Evolutionary conservation across 2,797 vertebrate genomes (phyloP).

Genomic region (Poecile montanus): DNA sequence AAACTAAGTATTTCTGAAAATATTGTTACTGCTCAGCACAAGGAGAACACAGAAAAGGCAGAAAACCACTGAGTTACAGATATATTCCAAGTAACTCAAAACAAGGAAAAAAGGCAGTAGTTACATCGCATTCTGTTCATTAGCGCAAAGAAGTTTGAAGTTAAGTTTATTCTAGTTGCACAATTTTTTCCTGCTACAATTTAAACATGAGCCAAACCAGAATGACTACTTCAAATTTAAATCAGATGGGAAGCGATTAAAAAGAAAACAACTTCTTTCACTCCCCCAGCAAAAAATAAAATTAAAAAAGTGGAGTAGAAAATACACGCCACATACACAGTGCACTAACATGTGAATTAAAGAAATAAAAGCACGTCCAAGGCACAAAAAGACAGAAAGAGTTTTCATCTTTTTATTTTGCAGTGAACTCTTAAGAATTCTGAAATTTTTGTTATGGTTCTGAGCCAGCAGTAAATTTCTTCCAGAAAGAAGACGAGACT

Average conservation of each 20-base stretch:
- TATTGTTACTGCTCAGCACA: background rate
- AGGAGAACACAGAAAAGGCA: background rate
- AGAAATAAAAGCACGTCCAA: background rate
- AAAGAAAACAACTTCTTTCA: conserved; percentile 6
- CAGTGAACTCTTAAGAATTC: background rate
- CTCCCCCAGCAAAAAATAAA: background rate
- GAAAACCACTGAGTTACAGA: background rate
- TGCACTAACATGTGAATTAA: background rate
- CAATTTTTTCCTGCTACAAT: conserved; percentile 28
- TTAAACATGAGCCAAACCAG: background rate
- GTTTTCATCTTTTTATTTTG: background rate
- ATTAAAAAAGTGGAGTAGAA: background rate
- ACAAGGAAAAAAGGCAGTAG: conserved; percentile 22
- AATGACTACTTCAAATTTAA: conserved; percentile 51
- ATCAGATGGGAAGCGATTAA: conserved; percentile 20
- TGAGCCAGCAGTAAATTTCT: background rate
- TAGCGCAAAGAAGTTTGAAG: background rate
- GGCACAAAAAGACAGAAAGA: background rate
- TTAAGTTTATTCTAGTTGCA: conserved; percentile 20
- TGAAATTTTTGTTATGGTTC: background rate
- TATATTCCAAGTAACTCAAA: conserved; percentile 15
- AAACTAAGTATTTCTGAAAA: background rate
- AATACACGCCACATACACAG: background rate
- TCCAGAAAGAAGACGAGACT: background rate
- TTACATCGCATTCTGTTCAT: background rate